phyloP scores from a whole-genome alignment of 2,113 vertebrate genomes.

The Corydoras maculifer region DNA sequence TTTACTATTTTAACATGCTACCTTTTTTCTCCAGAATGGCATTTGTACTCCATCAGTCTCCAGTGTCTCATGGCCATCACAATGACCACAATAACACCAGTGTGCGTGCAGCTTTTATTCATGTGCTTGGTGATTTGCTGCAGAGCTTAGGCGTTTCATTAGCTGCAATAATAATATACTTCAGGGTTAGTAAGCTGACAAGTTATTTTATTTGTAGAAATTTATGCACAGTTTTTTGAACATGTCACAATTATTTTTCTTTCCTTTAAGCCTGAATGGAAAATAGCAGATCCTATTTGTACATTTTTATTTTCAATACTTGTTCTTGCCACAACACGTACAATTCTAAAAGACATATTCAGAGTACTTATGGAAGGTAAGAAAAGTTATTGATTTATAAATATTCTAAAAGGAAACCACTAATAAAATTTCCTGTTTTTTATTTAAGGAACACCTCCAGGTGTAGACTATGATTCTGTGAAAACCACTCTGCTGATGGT shows the following conservation, averaged over 20 bases:
- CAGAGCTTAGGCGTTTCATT: constrained; percentile 82
- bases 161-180: constrained; percentile 75
- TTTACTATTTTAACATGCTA: neutral
- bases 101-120: constrained; percentile 82
- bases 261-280: constrained; percentile 76
- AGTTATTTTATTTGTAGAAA: neutral
- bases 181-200: constrained; percentile 65
- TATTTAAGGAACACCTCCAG: constrained; percentile 67
- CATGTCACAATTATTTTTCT: neutral
- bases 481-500: constrained; percentile 69
- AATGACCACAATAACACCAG: constrained; percentile 62
- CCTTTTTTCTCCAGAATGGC: constrained; percentile 71
- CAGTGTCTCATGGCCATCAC: constrained; percentile 35
- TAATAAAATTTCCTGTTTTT: neutral
- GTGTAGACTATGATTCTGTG: constrained; percentile 64
- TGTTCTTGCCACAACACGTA: constrained; percentile 77
- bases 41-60: constrained; percentile 78
- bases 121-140: constrained; percentile 82
- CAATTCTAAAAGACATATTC: constrained; percentile 76
- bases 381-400: neutral
- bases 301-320: constrained; percentile 85
- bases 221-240: neutral
- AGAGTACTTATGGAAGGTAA: constrained; percentile 86
- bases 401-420: neutral
- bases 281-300: constrained; percentile 82